Conservation (phyloP, 2,113 vertebrate species). For the Galbula dea region DNA sequence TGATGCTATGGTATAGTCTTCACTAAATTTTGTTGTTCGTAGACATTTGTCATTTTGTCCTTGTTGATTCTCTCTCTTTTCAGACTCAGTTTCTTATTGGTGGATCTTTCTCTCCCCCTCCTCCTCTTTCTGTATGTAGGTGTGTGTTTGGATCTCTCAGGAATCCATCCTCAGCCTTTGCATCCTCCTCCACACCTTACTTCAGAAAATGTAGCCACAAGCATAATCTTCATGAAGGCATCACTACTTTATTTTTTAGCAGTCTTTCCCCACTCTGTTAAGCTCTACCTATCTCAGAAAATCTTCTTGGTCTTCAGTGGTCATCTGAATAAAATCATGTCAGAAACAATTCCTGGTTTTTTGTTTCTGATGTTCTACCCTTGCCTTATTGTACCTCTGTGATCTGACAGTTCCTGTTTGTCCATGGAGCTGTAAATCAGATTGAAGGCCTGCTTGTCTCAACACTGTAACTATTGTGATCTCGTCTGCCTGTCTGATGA, state of each 20-base stretch:
- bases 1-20: background rate
- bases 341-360: background rate
- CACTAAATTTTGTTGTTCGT: conserved; percentile 28
- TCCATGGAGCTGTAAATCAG: background rate
- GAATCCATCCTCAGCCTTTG: background rate
- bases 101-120: background rate
- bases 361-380: background rate
- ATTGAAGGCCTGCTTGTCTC: background rate
- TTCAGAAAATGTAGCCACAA: background rate
- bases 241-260: background rate
- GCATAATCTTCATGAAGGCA: background rate
- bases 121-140: background rate
- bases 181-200: background rate
- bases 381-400: background rate
- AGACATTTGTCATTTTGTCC: conserved; percentile 33
- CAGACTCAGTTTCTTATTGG: background rate
- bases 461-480: background rate
- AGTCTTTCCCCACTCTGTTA: background rate
- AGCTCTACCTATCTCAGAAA: background rate
- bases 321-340: background rate
- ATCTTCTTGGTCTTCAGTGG: background rate
- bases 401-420: background rate
- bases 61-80: conserved; percentile 20
- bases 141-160: conserved; percentile 18
- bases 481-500: background rate